Evolutionary conservation across 2,113 vertebrate genomes (phyloP), one percentile per base, ranked within the genome.

Genomic region (Corythornis madagascariensis): DNA sequence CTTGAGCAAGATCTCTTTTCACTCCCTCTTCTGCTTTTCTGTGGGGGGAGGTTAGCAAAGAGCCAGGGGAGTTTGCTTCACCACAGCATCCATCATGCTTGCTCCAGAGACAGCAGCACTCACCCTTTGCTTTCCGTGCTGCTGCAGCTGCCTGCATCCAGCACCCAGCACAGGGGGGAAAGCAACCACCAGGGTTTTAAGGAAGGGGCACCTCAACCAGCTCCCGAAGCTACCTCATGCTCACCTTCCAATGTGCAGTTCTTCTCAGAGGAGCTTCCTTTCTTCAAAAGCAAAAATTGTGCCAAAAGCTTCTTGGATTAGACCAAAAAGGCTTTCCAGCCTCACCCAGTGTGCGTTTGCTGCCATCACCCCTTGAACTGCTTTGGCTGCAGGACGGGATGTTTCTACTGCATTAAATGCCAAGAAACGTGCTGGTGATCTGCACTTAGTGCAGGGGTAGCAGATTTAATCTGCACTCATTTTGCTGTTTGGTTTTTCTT

Each of bases 101-200:
- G 86, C 85, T 52, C 21, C 79, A 85, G 50, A 52, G 60, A 16
- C 38, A 60, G 77, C 69, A 65, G 47, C 61, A 70, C 61, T 88
- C 53, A 4, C 60, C 70, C 69, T 61, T 48, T 13, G 40, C 77
- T 77, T 29, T 4, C 63, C 1, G 2, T 6, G 7, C 65, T 55
- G 56, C 33, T 57, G 50, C 75, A 55, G 57, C 42, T 31, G 29
- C 4, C 47, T 25, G 22, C 19, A 12, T 10, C 71, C 76, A 21
- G 72, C 69, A 3, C 43, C 3, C 29, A 8, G 2, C 0, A 6
- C 0, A 33, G 16, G 19, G 8, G 10, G 12, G 48, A 84, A 28
- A 28, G 12, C 64, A 65, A 6, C 3, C 9, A 22, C 1, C 0
- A 0, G 15, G 12, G 13, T 7, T 59, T 38, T 18, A 26, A 28